Base-by-base conservation (phyloP, 2,113 vertebrate genomes). In the Cervus canadensis region DNA sequence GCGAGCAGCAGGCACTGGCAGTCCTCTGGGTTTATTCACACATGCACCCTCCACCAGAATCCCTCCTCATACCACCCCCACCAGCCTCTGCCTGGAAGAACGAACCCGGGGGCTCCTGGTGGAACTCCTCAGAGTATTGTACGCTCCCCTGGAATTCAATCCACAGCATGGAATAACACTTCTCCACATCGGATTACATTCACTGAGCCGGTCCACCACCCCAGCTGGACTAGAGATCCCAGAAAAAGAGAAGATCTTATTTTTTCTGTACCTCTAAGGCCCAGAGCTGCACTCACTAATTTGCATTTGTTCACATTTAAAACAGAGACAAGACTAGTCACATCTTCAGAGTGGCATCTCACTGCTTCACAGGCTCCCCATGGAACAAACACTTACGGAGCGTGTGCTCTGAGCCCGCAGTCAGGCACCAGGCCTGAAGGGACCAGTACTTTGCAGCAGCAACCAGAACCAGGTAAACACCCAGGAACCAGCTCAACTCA, bases 41-140 rank as follows among this genome's bases (percentile, higher is more conserved):
- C 0, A 0, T 19, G 16, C 0, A 1, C 48, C 26, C 23, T 14
- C 36, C 26, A 15, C 13, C 3, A 52, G 28, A 28, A 87, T 5
- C 16, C 28, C 30, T 45, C 14, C 67, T 25, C 59, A 91, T n/a
- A 7, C 21, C 25, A 33, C 30, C n/a, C 54, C 57, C 45, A 28
- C 67, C 57, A 14, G 4, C 25, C 45, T 45, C 90, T 36, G 26
- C 85, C 64, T 84, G 52, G 7, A 28, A 87, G 36, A 43, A 26
- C 3, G 9, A 40, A 71, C 19, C n/a, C 6, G 1, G 0, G 4
- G 36, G 48, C 56, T 52, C 59, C 76, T 25, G 28, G 30, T 15
- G 57, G 59, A 56, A 74, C 50, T 28, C 48, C 40, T 26, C 81
- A 36, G 79, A 54, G 50, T 14, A 13, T 33, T n/a, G 11, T 23